Conservation (phyloP, 2,113 vertebrate species). For the Tupaia tana region DNA sequence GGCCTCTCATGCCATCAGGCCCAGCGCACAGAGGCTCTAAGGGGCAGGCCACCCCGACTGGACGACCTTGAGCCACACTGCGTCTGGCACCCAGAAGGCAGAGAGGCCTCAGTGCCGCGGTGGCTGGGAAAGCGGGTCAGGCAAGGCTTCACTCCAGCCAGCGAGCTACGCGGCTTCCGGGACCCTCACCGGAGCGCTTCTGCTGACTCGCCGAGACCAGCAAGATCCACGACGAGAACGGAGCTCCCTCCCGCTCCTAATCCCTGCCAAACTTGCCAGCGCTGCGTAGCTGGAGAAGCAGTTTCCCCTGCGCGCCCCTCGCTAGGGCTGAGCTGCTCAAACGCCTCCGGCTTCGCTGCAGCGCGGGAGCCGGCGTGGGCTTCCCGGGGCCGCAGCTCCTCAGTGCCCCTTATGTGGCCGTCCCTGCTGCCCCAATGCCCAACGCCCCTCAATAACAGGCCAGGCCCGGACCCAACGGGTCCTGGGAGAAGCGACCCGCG, state of each 20-base stretch:
- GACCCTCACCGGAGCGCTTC: neutral
- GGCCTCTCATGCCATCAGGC: neutral
- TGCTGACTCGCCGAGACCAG: neutral
- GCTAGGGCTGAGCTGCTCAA: neutral
- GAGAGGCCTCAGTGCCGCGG: rapidly evolving
- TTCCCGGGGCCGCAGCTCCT: neutral
- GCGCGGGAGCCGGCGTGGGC: neutral
- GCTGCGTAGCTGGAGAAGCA: neutral
- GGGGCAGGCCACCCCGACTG: neutral
- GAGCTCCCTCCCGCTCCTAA: neutral
- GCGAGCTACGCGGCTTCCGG: neutral
- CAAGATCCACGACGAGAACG: neutral
- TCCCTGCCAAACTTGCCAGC: slow-evolving; percentile 43
- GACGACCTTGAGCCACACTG: neutral
- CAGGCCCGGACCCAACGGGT: too few species aligned
- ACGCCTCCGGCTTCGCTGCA: neutral
- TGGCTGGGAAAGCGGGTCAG: neutral
- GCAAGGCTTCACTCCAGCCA: neutral
- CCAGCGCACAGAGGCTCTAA: neutral
- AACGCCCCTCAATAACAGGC: neutral
- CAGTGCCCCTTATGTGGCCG: rapidly evolving
- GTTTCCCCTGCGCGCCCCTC: slow-evolving; percentile 2
- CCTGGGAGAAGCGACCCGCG: neutral
- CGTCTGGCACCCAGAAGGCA: neutral
- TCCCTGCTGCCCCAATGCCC: neutral